Base-by-base conservation (phyloP, 2,113 vertebrate species). In the Sander lucioperca region DNA sequence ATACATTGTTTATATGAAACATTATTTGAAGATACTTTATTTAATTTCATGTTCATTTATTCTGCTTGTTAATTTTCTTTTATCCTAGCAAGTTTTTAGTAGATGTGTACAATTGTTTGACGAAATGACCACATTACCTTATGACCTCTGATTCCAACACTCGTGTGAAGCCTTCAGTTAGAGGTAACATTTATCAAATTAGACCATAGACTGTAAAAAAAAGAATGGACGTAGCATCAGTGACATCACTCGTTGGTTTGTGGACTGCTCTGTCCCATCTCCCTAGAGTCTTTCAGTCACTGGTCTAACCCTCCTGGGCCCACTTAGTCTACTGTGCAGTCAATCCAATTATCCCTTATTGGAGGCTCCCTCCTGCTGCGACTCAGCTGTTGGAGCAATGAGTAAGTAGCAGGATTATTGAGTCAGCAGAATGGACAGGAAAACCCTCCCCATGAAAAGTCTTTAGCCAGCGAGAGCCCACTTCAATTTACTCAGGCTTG, bases 271-370 rank as follows among this genome's bases (percentile, higher is more conserved):
- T 43, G 39, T 43, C 39, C 48, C 64, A 25, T n/a, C 39, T 53
- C 80, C 80, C 53, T 45, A 0, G 6, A 13, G 30, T 64, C 63
- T 62, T 63, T 59, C 75, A 57, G 61, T 65, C 43, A 39, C 14
- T 51, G 19, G n/a, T 59, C 30, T 7, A 36, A 67, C 30, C 74
- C 53, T 51, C 33, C 69, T 0, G 2, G 23, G 1, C 64, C 19
- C 59, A 43, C 62, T 66, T 74, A 43, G 39, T 10, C 39, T 11
- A 67, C 51, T 69, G 75, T 56, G 63, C 45, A 54, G 62, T 63
- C 82, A 84, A 86, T 90, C 84, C 86, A 88, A 3, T 91, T 84
- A 88, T 57, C 62, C 62, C 51, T 66, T 79, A 82, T 83, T 77
- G 69, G 84, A 82, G 62, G 11, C 65, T 1, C 54, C 59, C 30